phyloP scores from a whole-genome alignment of 2,113 vertebrate genomes.

The Bufo gargarizans region DNA sequence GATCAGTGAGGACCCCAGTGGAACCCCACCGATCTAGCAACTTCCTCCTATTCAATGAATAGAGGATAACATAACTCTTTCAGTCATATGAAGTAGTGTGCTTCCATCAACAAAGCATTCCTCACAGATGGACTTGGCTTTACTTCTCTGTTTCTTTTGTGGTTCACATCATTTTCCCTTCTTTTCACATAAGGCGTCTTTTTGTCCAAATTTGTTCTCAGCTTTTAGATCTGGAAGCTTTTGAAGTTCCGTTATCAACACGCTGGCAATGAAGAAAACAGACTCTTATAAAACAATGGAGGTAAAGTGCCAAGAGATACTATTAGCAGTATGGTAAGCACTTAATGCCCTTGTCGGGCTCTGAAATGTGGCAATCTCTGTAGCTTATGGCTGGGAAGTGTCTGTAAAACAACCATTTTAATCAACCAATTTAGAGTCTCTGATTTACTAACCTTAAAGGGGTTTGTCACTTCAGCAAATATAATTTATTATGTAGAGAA shows the following conservation, averaged over 20 bases:
- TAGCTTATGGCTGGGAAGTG: neutral
- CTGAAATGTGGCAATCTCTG: neutral
- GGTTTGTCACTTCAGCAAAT: too few relatives aligned
- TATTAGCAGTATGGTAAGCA: neutral
- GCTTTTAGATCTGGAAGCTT: neutral
- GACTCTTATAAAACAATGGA: neutral
- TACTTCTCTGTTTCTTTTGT: neutral
- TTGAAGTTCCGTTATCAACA: neutral
- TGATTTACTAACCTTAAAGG: neutral
- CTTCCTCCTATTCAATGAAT: too few relatives aligned
- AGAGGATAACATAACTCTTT: too few relatives aligned
- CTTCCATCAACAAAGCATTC: neutral
- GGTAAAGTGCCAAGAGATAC: neutral
- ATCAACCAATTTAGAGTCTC: neutral
- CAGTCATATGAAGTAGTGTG: too few relatives aligned
- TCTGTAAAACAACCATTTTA: neutral
- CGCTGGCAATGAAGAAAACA: neutral
- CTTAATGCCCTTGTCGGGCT: neutral
- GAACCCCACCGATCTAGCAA: too few relatives aligned
- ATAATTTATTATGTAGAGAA: too few relatives aligned
- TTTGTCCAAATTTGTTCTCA: neutral
- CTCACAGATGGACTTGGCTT: neutral
- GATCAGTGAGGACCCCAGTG: too few relatives aligned
- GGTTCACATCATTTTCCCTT: neutral
- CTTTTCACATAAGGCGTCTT: too few relatives aligned